Evolutionary conservation across 2,888 invertebrate genomes (phyloP).

Genomic region (Thecophora atra): DNA sequence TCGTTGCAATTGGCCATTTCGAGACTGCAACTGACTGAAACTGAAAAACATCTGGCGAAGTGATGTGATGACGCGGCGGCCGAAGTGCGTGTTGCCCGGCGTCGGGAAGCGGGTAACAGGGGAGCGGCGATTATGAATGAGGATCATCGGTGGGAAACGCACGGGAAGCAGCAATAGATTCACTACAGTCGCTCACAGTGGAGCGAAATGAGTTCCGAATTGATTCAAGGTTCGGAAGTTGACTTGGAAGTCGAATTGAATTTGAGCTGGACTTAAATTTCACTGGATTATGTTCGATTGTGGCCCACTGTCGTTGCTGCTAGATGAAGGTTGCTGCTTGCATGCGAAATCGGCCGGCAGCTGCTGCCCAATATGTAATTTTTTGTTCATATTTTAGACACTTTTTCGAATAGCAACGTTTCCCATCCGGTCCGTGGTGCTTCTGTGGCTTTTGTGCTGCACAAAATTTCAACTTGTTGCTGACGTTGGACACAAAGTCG

Average conservation of each 20-base stretch:
- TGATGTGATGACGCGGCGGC: not conserved
- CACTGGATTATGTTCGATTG: not conserved
- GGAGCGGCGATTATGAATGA: slow-evolving; percentile 10
- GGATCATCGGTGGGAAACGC: slow-evolving; percentile 18
- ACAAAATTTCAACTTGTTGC: slow-evolving; percentile 25
- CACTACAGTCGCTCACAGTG: not conserved
- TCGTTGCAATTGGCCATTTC: not conserved
- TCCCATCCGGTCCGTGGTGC: not conserved
- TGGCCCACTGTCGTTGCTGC: not conserved
- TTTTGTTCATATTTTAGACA: slow-evolving; percentile 22
- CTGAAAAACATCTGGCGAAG: slow-evolving; percentile 21
- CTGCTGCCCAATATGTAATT: slow-evolving; percentile 20
- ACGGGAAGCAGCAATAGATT: not conserved
- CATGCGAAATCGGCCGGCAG: slow-evolving; percentile 8
- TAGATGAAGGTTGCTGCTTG: not conserved
- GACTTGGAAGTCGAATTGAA: not conserved
- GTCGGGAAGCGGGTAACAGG: not conserved
- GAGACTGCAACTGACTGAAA: no score
- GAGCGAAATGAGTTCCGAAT: not conserved
- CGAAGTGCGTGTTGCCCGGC: slow-evolving; percentile 9
- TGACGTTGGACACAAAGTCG: not conserved
- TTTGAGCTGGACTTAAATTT: not conserved
- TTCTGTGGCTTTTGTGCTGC: not conserved
- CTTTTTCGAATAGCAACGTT: slow-evolving; percentile 18
- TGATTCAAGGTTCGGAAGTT: not conserved